Base-by-base conservation (phyloP, 2,113 vertebrate genomes). In the Trematomus loennbergii region DNA sequence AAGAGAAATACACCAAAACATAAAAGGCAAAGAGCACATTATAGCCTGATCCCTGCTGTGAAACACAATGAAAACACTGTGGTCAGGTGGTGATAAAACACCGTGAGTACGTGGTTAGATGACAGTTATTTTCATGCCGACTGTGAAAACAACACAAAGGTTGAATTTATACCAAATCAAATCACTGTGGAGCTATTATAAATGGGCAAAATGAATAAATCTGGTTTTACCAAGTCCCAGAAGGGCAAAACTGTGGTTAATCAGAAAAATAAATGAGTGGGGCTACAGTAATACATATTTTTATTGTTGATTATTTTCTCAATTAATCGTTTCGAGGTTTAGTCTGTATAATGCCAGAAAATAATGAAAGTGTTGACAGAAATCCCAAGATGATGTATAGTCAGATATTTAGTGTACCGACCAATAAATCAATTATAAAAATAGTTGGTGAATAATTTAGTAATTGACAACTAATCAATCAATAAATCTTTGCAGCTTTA, bases 1-100 rank as follows among this genome's bases (percentile, higher is more conserved):
- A 15, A 43, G 59, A 72, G 58, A 72, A 83, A 87, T 75, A 75
- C 73, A 83, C 36, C 49, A 57, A 85, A 78, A 81, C 79, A 87
- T 76, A 68, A 82, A 81, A 66, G 52, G 52, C 70, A 86, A 82
- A 72, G 64, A 66, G 54, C 49, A 80, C 54, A 78, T 73, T 78
- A 72, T 3, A 0, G 72, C 52, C 48, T 67, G 70, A 84, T 74
- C 60, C 58, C 66, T 40, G 48, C 48, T 67, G 60, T 63, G 69
- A 65, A 64, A 78, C 49, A 66, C 33, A 84, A 40, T 22, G 50
- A 69, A 48, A 84, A 73, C 61, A 71, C 18, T 59, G 18, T 29
- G 29, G 46, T 22, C 54, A 48, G n/a, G 57, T 77, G 18, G 78
- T 70, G 36, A 40, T 40, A 40, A 73, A 84, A 89, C 59, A 60